A percentile compares a stretch with the other conserved stretches of the same genome.
These are phyloP conservation scores for Alethe diademata DNA, from an alignment of 2,113 vertebrate species.

Conservation along the genomic window DNA sequence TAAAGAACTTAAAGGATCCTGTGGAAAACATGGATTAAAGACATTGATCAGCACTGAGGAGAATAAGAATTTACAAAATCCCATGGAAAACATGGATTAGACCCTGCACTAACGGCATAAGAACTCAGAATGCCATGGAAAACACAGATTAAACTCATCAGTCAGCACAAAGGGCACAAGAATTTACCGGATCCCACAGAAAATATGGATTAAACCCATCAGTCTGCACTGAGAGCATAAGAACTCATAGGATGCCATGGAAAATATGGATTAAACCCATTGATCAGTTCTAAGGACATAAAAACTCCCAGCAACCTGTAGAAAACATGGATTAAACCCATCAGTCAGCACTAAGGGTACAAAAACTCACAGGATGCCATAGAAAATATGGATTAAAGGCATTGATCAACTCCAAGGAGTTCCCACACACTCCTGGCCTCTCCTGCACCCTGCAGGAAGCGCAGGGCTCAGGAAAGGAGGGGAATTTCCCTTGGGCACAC, in stretches of 20 bases:
- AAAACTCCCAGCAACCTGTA: accelerated
- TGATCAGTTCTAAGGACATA: not conserved
- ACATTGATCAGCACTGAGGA: not conserved
- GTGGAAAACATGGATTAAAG: accelerated
- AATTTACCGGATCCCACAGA: too few species aligned
- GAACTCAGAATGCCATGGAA: not conserved
- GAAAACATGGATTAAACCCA: not conserved
- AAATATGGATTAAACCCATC: too few species aligned
- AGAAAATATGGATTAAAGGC: not conserved
- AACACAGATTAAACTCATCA: not conserved
- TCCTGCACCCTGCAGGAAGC: not conserved
- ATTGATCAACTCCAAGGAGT: not conserved
- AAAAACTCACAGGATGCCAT: not conserved
- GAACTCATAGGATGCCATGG: accelerated
- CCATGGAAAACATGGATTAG: not conserved
- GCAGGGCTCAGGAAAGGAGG: not conserved
- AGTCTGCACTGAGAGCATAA: accelerated
- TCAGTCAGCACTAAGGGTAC: accelerated
- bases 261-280: not conserved
- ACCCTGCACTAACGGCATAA: too few species aligned
- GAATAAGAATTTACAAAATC: not conserved
- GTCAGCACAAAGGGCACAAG: too few species aligned
- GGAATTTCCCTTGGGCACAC: not conserved
- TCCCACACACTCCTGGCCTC: accelerated
- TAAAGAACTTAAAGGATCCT: not conserved